Percentiles rank a stretch among this genome's conserved stretches.
These are phyloP conservation scores for Netelia fuscicornis DNA, from an alignment of 2,888 invertebrate genomes.

Conservation along the genomic window DNA sequence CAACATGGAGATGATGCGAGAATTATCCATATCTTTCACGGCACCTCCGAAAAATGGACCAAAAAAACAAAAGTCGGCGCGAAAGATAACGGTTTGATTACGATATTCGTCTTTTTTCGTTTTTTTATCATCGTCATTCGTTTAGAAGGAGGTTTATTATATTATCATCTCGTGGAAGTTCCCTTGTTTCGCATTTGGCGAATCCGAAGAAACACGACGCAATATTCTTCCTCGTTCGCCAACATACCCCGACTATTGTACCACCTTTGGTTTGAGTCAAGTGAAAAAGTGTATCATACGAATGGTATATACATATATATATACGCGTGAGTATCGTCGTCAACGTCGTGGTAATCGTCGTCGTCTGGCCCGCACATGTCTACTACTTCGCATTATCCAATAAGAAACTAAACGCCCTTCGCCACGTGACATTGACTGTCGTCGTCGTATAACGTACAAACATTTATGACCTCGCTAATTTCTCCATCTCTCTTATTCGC, in stretches of 20 bases:
- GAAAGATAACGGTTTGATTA: neutral
- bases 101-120: neutral
- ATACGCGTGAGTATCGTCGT: slow-evolving; percentile 12
- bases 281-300: neutral
- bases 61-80: neutral
- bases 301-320: neutral
- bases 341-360: slow-evolving; percentile 41
- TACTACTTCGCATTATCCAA: slow-evolving; percentile 76
- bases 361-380: slow-evolving; percentile 82
- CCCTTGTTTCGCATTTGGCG: slow-evolving; percentile 35
- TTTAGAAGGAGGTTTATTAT: slow-evolving; percentile 30
- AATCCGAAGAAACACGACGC: slow-evolving; percentile 39
- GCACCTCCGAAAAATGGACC: too few relatives aligned
- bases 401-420: slow-evolving; percentile 78
- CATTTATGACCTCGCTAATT: slow-evolving; percentile 67
- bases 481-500: slow-evolving; percentile 59
- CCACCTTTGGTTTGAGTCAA: slow-evolving; percentile 27
- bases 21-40: too few relatives aligned
- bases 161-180: slow-evolving; percentile 31
- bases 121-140: neutral
- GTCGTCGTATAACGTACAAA: slow-evolving; percentile 55
- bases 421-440: slow-evolving; percentile 73
- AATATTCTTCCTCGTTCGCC: slow-evolving; percentile 44
- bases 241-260: slow-evolving; percentile 5
- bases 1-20: too few relatives aligned